phyloP scores from a whole-genome alignment of 2,113 vertebrate genomes.

The Gallinago paraguaiae region DNA sequence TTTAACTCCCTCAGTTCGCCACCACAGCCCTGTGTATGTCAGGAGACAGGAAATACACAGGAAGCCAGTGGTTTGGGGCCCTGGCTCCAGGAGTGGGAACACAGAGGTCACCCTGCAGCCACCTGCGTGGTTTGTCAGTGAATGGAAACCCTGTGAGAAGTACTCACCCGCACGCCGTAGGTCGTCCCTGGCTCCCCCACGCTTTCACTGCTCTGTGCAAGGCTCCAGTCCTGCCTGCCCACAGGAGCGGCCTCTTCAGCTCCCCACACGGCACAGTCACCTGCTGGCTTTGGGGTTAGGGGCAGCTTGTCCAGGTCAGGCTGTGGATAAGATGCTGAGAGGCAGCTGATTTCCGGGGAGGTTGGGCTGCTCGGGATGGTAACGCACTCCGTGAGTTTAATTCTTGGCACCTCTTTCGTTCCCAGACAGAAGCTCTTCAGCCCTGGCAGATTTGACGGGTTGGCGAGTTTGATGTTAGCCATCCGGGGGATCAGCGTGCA shows the following conservation, averaged over 20 bases:
- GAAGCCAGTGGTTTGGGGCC: not conserved
- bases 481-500: conserved; percentile 86
- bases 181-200: conserved; percentile 61
- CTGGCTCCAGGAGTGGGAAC: not conserved
- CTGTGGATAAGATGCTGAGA: conserved; percentile 49
- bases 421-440: conserved; percentile 81
- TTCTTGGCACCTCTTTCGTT: conserved; percentile 71
- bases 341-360: conserved; percentile 71
- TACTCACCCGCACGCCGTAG: conserved; percentile 79
- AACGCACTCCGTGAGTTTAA: conserved; percentile 74
- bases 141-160: not conserved
- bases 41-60: not conserved
- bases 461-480: conserved; percentile 83
- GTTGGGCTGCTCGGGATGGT: conserved; percentile 62
- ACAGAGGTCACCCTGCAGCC: not conserved
- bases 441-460: conserved; percentile 74
- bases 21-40: not conserved
- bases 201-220: not conserved
- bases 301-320: conserved; percentile 25
- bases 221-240: conserved; percentile 36
- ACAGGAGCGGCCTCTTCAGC: conserved; percentile 12
- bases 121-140: not conserved
- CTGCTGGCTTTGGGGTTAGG: not conserved
- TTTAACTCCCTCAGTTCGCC: not conserved
- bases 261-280: not conserved